Evolutionary conservation across 2,888 invertebrate genomes (phyloP), one percentile per base, ranked within the genome.

Genomic region (Synanthedon andrenaeformis): DNA sequence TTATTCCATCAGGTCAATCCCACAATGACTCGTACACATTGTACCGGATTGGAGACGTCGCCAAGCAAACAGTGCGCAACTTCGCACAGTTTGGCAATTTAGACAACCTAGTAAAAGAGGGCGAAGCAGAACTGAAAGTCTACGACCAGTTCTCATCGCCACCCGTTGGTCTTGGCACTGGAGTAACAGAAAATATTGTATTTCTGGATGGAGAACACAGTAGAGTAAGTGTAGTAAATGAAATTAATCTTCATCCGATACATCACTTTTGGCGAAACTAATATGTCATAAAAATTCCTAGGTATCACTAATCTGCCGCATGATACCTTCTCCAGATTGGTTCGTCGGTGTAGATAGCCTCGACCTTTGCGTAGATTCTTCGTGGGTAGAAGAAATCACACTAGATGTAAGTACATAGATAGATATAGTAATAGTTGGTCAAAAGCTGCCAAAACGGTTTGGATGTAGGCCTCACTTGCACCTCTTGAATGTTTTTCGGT

Each of bases 201-300:
- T 94, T 97, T 76, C 92, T 96, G 56, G 96, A 96, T 79, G 95
- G 94, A 59, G 93, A 92, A 74, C 96, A 96, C 85, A 94, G 94
- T 58, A 85, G 91, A 89, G 94, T 91, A 66, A 79, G 76, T 52
- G 4, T 28, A n/a, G 8, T 13, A 2, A 12, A 45, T 45, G 35
- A 35, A 6, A 3, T 35, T 35, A 35, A 45, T 1, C 45, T 14
- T 3, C 13, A 12, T 1, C 13, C 5, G 14, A 14, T 12, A 13
- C 11, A 45, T 45, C 1, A 6, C 8, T n/a, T 14, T 14, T 13
- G 13, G 4, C 14, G n/a, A 13, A 14, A 45, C 6, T 13, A 45
- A n/a, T 13, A 45, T n/a, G n/a, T n/a, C 13, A 45, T 13, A n/a
- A 12, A 23, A 35, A 28, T 51, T 70, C 74, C 1, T 77, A 91